These are phyloP conservation scores for Limnephilus rhombicus DNA, from an alignment of 2,888 invertebrate genomes.

Conservation along the genomic window DNA sequence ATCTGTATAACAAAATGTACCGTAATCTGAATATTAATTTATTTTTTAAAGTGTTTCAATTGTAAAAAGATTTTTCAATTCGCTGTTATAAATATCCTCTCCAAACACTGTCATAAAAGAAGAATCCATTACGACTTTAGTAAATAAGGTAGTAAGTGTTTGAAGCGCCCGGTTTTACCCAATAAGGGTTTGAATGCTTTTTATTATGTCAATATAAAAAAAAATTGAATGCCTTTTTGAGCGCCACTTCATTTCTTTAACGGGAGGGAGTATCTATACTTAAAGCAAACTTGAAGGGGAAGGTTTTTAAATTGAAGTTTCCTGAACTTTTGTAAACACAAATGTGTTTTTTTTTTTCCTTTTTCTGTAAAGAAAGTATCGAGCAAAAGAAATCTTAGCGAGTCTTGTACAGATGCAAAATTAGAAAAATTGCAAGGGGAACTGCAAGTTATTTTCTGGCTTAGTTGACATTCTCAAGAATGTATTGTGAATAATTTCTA, in stretches of 20 bases:
- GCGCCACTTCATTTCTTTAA: background rate
- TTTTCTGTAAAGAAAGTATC: too few relatives aligned
- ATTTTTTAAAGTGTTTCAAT: too few relatives aligned
- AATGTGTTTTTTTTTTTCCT: too few relatives aligned
- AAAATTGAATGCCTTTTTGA: slow-evolving; percentile 4
- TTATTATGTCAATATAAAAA: background rate
- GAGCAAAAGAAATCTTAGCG: too few relatives aligned
- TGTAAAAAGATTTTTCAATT: background rate
- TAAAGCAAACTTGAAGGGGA: background rate
- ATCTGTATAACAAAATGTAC: too few relatives aligned
- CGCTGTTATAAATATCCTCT: background rate
- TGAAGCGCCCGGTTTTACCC: background rate
- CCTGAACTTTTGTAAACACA: background rate
- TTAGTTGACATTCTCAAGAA: too few relatives aligned
- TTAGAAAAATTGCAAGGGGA: accelerated
- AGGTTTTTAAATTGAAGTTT: background rate
- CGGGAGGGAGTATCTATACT: background rate
- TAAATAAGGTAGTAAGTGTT: background rate
- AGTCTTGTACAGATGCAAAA: too few relatives aligned
- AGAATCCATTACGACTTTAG: background rate
- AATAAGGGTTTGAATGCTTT: background rate
- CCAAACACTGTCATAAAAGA: background rate
- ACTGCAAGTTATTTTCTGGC: too few relatives aligned
- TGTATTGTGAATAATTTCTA: too few relatives aligned
- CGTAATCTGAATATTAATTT: too few relatives aligned